Base-by-base conservation (phyloP, 1,140 invertebrate genomes). In the Xylocopa sonorina region DNA sequence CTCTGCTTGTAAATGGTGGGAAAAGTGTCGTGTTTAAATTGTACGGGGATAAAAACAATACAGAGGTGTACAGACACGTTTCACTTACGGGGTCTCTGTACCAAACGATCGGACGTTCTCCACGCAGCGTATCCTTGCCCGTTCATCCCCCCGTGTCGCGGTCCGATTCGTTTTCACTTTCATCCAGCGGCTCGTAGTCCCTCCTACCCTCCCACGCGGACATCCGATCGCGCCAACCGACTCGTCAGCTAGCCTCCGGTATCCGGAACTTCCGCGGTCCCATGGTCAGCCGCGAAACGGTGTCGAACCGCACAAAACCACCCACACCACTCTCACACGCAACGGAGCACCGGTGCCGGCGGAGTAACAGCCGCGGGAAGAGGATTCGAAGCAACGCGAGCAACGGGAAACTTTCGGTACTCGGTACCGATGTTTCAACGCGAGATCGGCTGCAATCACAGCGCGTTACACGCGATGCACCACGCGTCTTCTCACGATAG, bases 141-240 rank as follows among this genome's bases (percentile, higher is more conserved):
- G 57, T 60, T 72, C 74, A 78, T 66, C 76, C 77, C 62, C 75
- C 78, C 72, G 41, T 78, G 50, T 80, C 46, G 55, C 51, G 81
- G 34, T 43, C 60, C 72, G 66, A 69, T 66, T 62, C 84, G 85
- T 80, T 86, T 85, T 86, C 84, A 86, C 84, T 86, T 86, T 86
- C 85, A 81, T 85, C 78, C 81, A 82, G 27, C 80, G 77, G 50
- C 81, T 64, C 73, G 68, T 53, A 60, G 50, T 46, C 53, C 55
- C 68, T 67, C 55, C 66, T 71, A 29, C 67, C 43, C 69, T 72
- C 80, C 79, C 83, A 68, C 78, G 67, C 75, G 75, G 46, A 57
- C 75, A 77, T 77, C 74, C 83, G 77, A 64, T 67, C 81, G 53
- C 68, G 81, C 29, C 57, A 69, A 57, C 46, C 77, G 62, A 66